A percentile compares a stretch with the other conserved stretches of the same genome.
Conservation (phyloP, 2,113 vertebrate genomes). For the Thalassoma bifasciatum region DNA sequence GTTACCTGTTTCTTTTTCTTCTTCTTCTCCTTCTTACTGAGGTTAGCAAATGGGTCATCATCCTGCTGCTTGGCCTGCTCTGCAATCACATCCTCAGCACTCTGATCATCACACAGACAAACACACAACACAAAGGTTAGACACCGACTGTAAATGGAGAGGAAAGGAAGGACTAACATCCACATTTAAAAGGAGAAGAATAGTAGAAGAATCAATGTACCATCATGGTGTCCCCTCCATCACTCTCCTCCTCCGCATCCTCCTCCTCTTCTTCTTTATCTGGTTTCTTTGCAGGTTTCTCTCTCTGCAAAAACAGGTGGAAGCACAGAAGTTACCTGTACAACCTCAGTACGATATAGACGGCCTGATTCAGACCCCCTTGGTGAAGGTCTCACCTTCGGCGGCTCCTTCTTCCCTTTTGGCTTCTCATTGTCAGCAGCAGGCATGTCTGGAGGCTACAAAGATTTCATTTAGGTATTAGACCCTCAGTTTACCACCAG, state of each 20-base stretch:
- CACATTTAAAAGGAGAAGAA: too few relatives aligned
- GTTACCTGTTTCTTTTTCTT: conserved; percentile 92
- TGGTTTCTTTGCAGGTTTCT: conserved; percentile 49
- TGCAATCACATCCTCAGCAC: conserved; percentile 77
- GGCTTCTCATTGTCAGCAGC: conserved; percentile 32
- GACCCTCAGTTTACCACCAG: too few relatives aligned
- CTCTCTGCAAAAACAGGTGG: conserved; percentile 53
- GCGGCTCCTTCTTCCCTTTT: conserved; percentile 66
- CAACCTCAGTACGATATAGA: not conserved
- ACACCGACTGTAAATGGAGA: not conserved
- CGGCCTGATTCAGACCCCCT: too few relatives aligned
- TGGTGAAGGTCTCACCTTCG: conserved; percentile 31
- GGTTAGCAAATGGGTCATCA: conserved; percentile 84
- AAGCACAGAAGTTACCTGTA: not conserved
- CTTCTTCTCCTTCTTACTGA: conserved; percentile 94
- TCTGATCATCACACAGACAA: conserved; percentile 43
- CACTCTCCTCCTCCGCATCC: conserved; percentile 71
- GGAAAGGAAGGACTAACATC: not conserved
- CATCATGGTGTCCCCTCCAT: conserved; percentile 77
- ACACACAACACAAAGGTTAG: not conserved
- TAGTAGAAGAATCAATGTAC: conserved; percentile 67
- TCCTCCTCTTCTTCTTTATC: conserved; percentile 67
- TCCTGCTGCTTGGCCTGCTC: conserved; percentile 66
- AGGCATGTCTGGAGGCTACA: conserved; percentile 6
- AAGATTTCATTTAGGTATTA: not conserved